Evolutionary conservation across 2,888 invertebrate species (phyloP).

Genomic region (Drosophila neotestacea): DNA sequence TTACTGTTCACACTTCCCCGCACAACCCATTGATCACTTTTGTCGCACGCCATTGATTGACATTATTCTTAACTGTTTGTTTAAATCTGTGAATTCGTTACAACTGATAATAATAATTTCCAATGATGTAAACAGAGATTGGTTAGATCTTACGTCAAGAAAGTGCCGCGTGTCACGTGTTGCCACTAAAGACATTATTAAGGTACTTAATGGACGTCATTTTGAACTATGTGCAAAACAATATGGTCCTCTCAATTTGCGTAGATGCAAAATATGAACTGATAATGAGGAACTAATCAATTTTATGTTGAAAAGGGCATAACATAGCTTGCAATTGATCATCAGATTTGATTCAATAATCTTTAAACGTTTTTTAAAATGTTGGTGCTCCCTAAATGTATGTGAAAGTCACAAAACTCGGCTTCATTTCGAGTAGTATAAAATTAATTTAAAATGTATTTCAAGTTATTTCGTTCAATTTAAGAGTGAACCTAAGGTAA

Average conservation of each 20-base stretch:
- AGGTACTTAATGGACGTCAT: constrained; percentile 40
- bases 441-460: too few relatives aligned
- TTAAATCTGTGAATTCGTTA: constrained; percentile 39
- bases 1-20: neutral
- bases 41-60: constrained; percentile 62
- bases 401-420: too few relatives aligned
- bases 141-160: constrained; percentile 54
- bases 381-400: too few relatives aligned
- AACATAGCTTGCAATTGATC: neutral
- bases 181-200: constrained; percentile 14
- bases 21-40: constrained; percentile 2
- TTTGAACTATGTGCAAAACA: constrained; percentile 22
- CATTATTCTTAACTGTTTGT: constrained; percentile 16
- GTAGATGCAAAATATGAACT: constrained; percentile 15
- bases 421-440: too few relatives aligned
- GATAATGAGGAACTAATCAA: constrained; percentile 19
- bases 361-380: too few relatives aligned
- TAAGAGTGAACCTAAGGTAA: neutral
- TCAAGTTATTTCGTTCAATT: too few relatives aligned
- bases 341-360: too few relatives aligned
- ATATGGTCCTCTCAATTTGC: constrained; percentile 20
- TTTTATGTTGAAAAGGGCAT: constrained; percentile 10
- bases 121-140: constrained; percentile 23
- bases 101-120: constrained; percentile 36
- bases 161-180: constrained; percentile 53